Evolutionary conservation across 1,140 invertebrate species (phyloP).

Genomic region (Lethocerus indicus): DNA sequence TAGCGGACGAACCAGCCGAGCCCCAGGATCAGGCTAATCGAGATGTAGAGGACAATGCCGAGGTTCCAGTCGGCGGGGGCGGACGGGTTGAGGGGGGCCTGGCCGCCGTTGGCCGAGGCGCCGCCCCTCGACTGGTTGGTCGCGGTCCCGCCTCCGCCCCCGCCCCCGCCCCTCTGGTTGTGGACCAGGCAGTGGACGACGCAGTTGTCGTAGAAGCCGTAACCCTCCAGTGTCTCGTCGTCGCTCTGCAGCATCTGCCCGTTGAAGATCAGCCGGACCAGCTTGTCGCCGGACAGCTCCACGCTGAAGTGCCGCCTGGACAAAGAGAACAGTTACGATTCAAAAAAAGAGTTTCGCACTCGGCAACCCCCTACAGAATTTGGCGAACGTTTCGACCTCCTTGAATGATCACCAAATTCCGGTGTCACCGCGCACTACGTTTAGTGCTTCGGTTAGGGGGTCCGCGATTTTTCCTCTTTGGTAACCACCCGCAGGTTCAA

Average conservation of each 20-base stretch:
- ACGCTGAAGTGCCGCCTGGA: conserved; percentile 62
- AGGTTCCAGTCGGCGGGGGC: conserved; percentile 22
- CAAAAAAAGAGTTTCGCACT: too few species aligned
- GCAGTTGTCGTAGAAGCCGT: conserved; percentile 68
- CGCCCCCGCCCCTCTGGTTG: conserved; percentile 25
- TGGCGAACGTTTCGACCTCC: too few species aligned
- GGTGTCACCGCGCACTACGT: too few species aligned
- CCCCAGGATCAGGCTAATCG: conserved; percentile 33
- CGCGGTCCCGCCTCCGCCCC: not conserved
- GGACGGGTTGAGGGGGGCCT: conserved; percentile 16
- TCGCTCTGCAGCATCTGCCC: conserved; percentile 68
- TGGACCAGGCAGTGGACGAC: conserved; percentile 76
- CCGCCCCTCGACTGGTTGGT: conserved; percentile 38
- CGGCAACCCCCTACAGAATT: too few species aligned
- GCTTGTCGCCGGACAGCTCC: conserved; percentile 55
- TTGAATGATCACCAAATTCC: too few species aligned
- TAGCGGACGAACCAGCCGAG: conserved; percentile 43
- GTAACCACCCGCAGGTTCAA: too few species aligned
- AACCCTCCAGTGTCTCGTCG: conserved; percentile 50
- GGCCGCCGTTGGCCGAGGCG: not conserved
- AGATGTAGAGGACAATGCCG: conserved; percentile 26
- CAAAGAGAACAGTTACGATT: too few species aligned
- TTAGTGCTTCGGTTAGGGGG: too few species aligned
- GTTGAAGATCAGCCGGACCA: conserved; percentile 73
- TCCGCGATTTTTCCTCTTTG: too few species aligned